Base-by-base conservation (phyloP, 2,888 invertebrate genomes). In the Apamea monoglypha region DNA sequence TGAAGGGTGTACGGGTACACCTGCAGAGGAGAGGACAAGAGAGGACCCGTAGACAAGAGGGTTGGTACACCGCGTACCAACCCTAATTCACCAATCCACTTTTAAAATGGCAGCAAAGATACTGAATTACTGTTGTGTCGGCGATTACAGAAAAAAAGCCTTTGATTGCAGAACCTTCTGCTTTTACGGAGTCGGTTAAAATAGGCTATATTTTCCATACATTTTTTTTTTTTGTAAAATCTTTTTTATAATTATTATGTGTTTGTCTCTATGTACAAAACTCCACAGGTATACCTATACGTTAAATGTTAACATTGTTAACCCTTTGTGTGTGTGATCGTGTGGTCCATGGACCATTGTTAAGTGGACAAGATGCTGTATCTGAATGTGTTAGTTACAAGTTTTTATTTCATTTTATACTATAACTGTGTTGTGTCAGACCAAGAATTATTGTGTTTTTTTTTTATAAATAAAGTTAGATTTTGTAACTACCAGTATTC, bases 401-500 rank as follows among this genome's bases (percentile, higher is more conserved):
- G 32, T 18, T 72, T 40, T 69, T 69, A 32, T 73, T 84, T 21
- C 4, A 66, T 66, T 75, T 75, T 78, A 29, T 76, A 72, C 40
- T 75, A 66, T 61, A 64, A 74, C 59, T 61, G 81, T 78, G 78
- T 82, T 84, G 86, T 87, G 85, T 85, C 80, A 74, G 67, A 78
- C 71, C 64, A 82, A 77, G 80, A 82, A 80, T 81, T 81, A 73
- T 63, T 76, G 83, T 78, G 76, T 90, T 90, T 90, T 90, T 90
- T 88, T 90, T 87, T 50, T 21, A 74, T 79, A 75, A 92, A 91
- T 92, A 92, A 92, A 92, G 80, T 80, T 91, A 92, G 91, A 91
- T 91, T 92, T 92, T 92, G 89, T 91, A 91, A 89, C 85, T 83
- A 84, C 78, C 53, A 50, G 77, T 76, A n/a, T 29, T 76, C 2